phyloP scores from a whole-genome alignment of 2,113 vertebrate genomes.

The Malurus cyaneus region DNA sequence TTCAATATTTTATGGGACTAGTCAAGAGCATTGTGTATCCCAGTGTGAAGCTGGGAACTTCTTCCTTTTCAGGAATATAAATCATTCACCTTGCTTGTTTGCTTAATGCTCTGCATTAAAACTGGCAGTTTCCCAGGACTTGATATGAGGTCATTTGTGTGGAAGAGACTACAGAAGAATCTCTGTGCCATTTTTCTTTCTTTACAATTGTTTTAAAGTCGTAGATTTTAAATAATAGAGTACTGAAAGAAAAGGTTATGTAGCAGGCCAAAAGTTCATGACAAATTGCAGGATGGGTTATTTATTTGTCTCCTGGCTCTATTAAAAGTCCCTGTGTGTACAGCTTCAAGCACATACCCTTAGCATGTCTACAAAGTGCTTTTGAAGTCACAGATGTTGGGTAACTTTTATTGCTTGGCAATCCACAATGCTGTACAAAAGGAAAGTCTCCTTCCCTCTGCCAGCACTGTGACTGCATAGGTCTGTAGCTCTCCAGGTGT shows the following conservation, averaged over 20 bases:
- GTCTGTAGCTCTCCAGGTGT: not conserved
- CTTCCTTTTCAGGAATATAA: slow-evolving; percentile 21
- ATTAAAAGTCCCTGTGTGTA: not conserved
- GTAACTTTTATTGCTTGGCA: slow-evolving; percentile 10
- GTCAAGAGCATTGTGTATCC: not conserved
- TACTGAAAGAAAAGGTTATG: not conserved
- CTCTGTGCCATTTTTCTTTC: not conserved
- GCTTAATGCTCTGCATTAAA: not conserved
- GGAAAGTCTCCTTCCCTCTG: not conserved
- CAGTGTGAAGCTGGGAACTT: not conserved
- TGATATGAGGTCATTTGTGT: not conserved
- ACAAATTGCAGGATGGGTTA: not conserved
- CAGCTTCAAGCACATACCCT: not conserved
- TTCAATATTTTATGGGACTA: not conserved
- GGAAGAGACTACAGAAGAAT: not conserved
- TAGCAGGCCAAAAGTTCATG: not conserved
- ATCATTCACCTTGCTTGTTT: not conserved
- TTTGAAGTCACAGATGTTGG: not conserved
- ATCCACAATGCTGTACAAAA: not conserved
- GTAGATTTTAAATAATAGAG: not conserved
- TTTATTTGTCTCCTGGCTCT: not conserved
- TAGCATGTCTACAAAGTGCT: not conserved
- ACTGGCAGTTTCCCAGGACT: not conserved
- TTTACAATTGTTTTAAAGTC: not conserved
- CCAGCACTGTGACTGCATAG: not conserved